Percentiles rank a stretch among this genome's conserved stretches.
phyloP scores from a whole-genome alignment of 2,113 vertebrate genomes.

The Monarcha castaneiventris region DNA sequence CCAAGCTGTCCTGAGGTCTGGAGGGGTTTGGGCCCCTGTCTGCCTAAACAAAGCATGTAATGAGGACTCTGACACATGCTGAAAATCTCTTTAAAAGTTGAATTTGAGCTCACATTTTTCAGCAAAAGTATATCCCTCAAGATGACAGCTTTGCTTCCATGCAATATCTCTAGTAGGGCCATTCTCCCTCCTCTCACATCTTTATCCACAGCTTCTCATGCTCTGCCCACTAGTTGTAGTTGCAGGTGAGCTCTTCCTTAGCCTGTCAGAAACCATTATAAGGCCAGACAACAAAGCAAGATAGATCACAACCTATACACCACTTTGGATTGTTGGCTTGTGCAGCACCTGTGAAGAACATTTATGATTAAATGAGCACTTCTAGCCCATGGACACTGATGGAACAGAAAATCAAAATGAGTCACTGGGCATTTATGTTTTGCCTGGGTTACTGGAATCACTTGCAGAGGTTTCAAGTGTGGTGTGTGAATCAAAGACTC shows the following conservation, averaged over 20 bases:
- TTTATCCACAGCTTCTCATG: background rate
- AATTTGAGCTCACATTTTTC: background rate
- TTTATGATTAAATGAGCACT: background rate
- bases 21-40: background rate
- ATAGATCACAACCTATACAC: background rate
- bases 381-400: background rate
- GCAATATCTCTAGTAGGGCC: background rate
- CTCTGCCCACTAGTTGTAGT: background rate
- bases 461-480: background rate
- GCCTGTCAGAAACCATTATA: background rate
- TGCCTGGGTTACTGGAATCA: background rate
- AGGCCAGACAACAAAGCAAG: background rate
- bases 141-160: background rate
- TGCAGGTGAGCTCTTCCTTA: background rate
- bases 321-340: background rate
- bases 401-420: background rate
- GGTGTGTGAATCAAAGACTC: background rate
- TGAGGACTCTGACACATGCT: background rate
- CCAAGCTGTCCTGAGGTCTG: background rate
- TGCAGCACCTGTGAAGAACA: background rate
- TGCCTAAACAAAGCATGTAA: background rate
- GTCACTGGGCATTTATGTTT: background rate
- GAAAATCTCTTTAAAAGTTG: background rate
- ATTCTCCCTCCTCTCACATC: background rate
- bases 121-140: background rate